Percentiles rank a stretch among this genome's conserved stretches.
Evolutionary conservation across 1,140 invertebrate species (phyloP).

Genomic region (Coelopa frigida): DNA sequence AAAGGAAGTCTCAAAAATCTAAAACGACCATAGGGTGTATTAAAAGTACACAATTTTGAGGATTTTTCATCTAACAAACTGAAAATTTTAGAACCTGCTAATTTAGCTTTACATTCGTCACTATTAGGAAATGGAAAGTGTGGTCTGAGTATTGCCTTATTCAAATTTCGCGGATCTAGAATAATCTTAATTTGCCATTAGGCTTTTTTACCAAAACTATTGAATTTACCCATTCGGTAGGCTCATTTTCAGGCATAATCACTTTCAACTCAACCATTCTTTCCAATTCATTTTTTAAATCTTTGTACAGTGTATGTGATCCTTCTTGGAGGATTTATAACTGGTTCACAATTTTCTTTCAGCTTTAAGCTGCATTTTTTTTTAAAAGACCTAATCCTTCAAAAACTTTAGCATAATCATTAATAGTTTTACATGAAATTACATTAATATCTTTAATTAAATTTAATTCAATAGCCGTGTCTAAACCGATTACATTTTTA

Average conservation of each 20-base stretch:
- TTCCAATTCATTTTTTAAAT: constrained; percentile 32
- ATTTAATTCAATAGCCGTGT: constrained; percentile 1
- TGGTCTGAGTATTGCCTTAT: constrained; percentile 41
- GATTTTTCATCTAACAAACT: constrained; percentile 35
- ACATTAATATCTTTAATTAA: constrained; percentile 9
- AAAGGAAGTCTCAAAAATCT: constrained; percentile 40
- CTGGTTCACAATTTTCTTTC: constrained; percentile 18
- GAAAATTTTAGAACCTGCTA: constrained; percentile 38
- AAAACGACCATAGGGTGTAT: constrained; percentile 43
- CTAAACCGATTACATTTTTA: constrained; percentile 10
- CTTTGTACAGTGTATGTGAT: constrained; percentile 33
- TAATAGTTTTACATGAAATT: constrained; percentile 1
- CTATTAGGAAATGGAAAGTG: constrained; percentile 43
- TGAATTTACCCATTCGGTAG: constrained; percentile 45
- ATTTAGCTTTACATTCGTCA: constrained; percentile 37
- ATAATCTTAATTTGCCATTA: constrained; percentile 38
- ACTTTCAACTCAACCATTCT: constrained; percentile 28
- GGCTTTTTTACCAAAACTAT: constrained; percentile 41
- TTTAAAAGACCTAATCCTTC: constrained; percentile 4
- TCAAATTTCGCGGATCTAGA: constrained; percentile 46
- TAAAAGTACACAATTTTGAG: constrained; percentile 44
- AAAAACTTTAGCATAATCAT: constrained; percentile 4
- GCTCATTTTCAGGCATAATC: constrained; percentile 26
- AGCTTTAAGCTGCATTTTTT: constrained; percentile 17
- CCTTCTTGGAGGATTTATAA: constrained; percentile 29